phyloP scores from a whole-genome alignment of 53 echinoderm and acorn worm species.

The Temnopleurus reevesii region DNA sequence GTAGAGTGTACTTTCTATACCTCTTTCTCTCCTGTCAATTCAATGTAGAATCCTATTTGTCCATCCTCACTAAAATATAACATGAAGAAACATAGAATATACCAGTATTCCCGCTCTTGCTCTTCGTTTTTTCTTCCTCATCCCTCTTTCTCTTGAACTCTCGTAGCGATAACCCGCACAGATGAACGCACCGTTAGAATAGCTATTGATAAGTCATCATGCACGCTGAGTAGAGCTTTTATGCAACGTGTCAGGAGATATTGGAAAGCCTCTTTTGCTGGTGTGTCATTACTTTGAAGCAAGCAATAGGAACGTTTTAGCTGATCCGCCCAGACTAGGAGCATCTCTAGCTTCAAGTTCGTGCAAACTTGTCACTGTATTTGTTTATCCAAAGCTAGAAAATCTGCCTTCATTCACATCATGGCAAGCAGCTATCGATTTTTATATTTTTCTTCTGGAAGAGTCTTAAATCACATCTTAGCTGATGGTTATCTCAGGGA shows the following conservation, averaged over 20 bases:
- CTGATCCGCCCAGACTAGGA: constrained; percentile 20
- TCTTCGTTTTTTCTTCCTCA: background rate
- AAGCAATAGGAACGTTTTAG: constrained; percentile 25
- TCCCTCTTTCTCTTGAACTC: background rate
- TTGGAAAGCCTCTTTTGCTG: constrained; percentile 53
- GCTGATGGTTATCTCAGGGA: background rate
- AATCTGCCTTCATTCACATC: background rate
- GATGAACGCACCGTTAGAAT: constrained; percentile 50
- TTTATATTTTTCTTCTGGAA: background rate
- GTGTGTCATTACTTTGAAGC: constrained; percentile 29
- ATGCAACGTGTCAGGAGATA: constrained; percentile 53
- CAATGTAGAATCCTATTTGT: constrained; percentile 12
- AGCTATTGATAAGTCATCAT: constrained; percentile 56
- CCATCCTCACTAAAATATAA: background rate
- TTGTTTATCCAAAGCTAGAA: constrained; percentile 42
- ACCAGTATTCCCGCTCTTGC: background rate
- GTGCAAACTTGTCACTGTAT: constrained; percentile 53
- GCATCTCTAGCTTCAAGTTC: background rate
- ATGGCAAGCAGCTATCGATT: background rate
- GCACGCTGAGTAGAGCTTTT: constrained; percentile 52
- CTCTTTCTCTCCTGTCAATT: constrained; percentile 4
- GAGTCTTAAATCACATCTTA: background rate
- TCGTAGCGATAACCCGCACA: constrained; percentile 14
- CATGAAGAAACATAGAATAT: background rate
- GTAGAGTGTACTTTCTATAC: constrained; percentile 31